phyloP scores from a whole-genome alignment of 2,888 invertebrate species.

The Amphipyra tragopoginis region DNA sequence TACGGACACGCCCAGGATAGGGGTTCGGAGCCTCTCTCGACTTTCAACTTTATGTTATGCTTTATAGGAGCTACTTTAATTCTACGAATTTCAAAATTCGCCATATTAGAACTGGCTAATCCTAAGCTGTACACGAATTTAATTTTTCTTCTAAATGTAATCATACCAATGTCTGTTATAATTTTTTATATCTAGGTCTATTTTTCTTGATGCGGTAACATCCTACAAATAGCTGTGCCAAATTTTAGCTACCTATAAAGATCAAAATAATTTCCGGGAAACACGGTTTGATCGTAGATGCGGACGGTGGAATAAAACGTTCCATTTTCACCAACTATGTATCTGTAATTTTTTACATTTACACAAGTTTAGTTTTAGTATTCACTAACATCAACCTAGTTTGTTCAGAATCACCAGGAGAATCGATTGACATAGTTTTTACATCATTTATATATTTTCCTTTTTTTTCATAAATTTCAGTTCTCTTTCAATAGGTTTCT shows the following conservation, averaged over 20 bases:
- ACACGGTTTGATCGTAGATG: constrained; percentile 8
- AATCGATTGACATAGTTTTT: no score
- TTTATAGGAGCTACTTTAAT: constrained; percentile 6
- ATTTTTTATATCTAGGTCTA: constrained; percentile 40
- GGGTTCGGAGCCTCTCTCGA: background rate
- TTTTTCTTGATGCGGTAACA: constrained; percentile 2
- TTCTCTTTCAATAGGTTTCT: no score
- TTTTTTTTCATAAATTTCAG: no score
- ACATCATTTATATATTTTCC: no score
- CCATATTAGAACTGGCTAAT: no score
- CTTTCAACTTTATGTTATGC: background rate
- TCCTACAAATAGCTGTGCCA: constrained; percentile 30
- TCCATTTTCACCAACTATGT: background rate
- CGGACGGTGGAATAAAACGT: no score
- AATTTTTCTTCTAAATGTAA: background rate
- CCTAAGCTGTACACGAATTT: no score
- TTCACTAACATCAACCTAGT: no score
- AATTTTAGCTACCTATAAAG: constrained; percentile 24
- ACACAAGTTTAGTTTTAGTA: no score
- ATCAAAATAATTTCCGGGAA: constrained; percentile 22
- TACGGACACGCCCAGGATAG: background rate
- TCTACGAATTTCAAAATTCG: no score
- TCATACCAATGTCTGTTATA: constrained; percentile 2
- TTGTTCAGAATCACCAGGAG: no score
- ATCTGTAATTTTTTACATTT: background rate